phyloP scores from a whole-genome alignment of 1,140 invertebrate genomes.

The Rhopalosiphum padi region DNA sequence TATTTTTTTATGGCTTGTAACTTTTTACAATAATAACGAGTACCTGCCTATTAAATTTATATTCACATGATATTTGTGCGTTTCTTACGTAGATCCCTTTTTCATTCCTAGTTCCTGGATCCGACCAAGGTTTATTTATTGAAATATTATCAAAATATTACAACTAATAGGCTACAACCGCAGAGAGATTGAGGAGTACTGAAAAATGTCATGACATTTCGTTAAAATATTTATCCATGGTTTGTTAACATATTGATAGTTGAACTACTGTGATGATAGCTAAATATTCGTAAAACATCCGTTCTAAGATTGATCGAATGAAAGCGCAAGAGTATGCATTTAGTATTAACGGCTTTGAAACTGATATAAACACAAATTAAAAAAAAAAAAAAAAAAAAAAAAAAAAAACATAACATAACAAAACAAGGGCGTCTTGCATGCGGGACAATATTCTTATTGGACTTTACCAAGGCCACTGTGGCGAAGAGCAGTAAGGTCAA shows the following conservation, averaged over 20 bases:
- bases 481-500: neutral
- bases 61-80: too few relatives aligned
- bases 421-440: constrained; percentile 5
- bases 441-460: constrained; percentile 1
- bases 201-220: too few relatives aligned
- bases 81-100: too few relatives aligned
- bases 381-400: neutral
- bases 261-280: neutral
- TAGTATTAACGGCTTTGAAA: neutral
- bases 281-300: neutral
- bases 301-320: neutral
- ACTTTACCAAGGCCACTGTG: neutral
- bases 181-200: too few relatives aligned
- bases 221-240: too few relatives aligned
- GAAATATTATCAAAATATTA: too few relatives aligned
- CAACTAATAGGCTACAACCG: too few relatives aligned
- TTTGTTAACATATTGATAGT: too few relatives aligned
- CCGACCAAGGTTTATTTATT: neutral
- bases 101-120: too few relatives aligned
- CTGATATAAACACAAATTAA: neutral
- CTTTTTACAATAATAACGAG: too few relatives aligned
- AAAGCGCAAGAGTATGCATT: neutral
- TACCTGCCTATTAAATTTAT: too few relatives aligned
- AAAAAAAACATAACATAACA: neutral
- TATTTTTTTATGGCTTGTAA: too few relatives aligned